These are phyloP conservation scores for Troides oblongomaculatus DNA, from an alignment of 2,888 invertebrate genomes.

Conservation along the genomic window DNA sequence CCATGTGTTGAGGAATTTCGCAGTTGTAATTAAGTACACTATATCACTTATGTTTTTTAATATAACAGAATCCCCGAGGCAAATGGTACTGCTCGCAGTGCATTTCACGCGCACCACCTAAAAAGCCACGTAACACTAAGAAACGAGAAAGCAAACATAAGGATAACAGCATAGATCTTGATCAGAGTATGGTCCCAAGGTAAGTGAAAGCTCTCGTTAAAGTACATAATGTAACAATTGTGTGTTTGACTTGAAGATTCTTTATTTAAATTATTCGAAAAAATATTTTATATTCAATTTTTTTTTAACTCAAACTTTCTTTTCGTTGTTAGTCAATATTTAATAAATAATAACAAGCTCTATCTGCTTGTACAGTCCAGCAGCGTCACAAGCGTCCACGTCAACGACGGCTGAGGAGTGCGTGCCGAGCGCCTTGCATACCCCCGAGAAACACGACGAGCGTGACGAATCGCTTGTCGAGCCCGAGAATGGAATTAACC, in stretches of 20 bases:
- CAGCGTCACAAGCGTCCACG: conserved; percentile 85
- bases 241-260: too few relatives aligned
- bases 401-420: conserved; percentile 77
- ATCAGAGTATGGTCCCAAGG: conserved; percentile 69
- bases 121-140: conserved; percentile 82
- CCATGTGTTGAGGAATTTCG: too few relatives aligned
- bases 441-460: conserved; percentile 50
- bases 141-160: conserved; percentile 66
- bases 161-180: conserved; percentile 54
- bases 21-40: too few relatives aligned
- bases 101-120: conserved; percentile 89
- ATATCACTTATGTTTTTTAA: too few relatives aligned
- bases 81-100: conserved; percentile 95
- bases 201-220: conserved; percentile 32
- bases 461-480: conserved; percentile 47
- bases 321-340: background rate
- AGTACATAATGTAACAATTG: too few relatives aligned
- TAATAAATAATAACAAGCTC: background rate
- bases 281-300: too few relatives aligned
- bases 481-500: conserved; percentile 57
- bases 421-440: conserved; percentile 13
- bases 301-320: too few relatives aligned
- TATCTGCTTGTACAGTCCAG: conserved; percentile 74
- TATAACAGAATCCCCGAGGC: conserved; percentile 84
- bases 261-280: too few relatives aligned